These are phyloP conservation scores for Pteria penguin DNA, from an alignment of 2,888 invertebrate genomes.

Conservation along the genomic window DNA sequence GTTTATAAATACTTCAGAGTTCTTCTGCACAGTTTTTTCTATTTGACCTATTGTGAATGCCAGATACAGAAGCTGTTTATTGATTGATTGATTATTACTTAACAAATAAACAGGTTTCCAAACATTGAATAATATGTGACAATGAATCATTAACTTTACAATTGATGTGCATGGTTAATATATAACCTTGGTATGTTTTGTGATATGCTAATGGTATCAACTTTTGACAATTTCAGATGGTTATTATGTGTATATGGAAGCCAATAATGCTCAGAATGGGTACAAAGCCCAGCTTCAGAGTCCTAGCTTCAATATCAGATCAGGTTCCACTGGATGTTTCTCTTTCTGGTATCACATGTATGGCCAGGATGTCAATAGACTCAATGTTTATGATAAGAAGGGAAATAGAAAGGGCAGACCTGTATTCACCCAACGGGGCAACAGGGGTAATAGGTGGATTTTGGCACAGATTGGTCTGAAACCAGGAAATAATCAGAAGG, in stretches of 20 bases:
- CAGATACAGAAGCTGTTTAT: no score
- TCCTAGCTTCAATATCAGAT: slow-evolving; percentile 39
- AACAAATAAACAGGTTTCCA: no score
- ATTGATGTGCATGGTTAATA: no score
- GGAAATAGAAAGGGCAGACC: slow-evolving; percentile 47
- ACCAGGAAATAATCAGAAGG: neutral
- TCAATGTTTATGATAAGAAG: slow-evolving; percentile 62
- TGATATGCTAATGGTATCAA: no score
- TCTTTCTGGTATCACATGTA: slow-evolving; percentile 76
- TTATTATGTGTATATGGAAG: slow-evolving; percentile 68
- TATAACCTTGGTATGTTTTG: no score
- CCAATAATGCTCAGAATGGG: slow-evolving; percentile 44
- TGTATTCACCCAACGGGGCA: slow-evolving; percentile 57
- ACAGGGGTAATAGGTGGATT: slow-evolving; percentile 61
- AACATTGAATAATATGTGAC: no score
- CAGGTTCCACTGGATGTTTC: slow-evolving; percentile 49
- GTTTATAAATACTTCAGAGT: no score
- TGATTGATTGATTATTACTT: no score
- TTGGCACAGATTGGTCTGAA: slow-evolving; percentile 52
- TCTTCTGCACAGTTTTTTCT: no score
- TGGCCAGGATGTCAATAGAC: slow-evolving; percentile 62
- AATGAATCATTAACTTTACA: no score
- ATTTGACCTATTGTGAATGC: no score
- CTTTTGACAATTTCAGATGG: no score
- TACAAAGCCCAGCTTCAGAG: slow-evolving; percentile 59